These are phyloP conservation scores for Acomys russatus DNA, from an alignment of 2,797 vertebrate species.

Conservation along the genomic window DNA sequence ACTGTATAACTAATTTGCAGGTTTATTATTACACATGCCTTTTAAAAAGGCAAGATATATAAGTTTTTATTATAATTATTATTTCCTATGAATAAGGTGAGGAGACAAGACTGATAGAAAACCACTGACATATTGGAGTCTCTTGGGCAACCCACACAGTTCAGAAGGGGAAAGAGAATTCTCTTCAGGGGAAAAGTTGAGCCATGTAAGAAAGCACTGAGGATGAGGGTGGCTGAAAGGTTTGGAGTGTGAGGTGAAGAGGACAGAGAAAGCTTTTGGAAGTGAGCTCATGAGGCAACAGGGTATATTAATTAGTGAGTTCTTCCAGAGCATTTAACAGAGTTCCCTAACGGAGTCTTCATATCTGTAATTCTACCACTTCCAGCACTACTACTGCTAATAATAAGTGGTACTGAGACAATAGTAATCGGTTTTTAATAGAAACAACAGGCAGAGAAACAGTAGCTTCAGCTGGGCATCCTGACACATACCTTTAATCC, in stretches of 20 bases:
- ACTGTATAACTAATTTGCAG: not conserved
- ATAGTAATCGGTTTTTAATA: not conserved
- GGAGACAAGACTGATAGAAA: not conserved
- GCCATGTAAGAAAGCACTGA: not conserved
- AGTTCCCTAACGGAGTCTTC: not conserved
- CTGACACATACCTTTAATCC: too few species aligned
- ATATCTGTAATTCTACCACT: not conserved
- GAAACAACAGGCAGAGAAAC: not conserved
- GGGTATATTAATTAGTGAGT: not conserved
- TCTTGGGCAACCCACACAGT: not conserved
- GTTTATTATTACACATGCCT: constrained; percentile 10
- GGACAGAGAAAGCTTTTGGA: not conserved
- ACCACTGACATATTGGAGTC: not conserved
- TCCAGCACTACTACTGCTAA: not conserved
- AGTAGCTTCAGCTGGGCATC: not conserved
- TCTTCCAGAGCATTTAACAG: not conserved
- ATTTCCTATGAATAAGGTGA: not conserved
- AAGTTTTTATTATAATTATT: not conserved
- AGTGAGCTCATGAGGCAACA: not conserved
- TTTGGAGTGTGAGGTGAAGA: not conserved
- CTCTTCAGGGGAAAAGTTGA: not conserved
- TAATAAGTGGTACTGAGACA: not conserved
- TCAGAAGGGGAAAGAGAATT: not conserved
- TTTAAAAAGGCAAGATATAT: not conserved
- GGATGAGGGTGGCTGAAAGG: not conserved